These are phyloP conservation scores for Chloroceryle aenea DNA, from an alignment of 2,113 vertebrate genomes.

Conservation along the genomic window DNA sequence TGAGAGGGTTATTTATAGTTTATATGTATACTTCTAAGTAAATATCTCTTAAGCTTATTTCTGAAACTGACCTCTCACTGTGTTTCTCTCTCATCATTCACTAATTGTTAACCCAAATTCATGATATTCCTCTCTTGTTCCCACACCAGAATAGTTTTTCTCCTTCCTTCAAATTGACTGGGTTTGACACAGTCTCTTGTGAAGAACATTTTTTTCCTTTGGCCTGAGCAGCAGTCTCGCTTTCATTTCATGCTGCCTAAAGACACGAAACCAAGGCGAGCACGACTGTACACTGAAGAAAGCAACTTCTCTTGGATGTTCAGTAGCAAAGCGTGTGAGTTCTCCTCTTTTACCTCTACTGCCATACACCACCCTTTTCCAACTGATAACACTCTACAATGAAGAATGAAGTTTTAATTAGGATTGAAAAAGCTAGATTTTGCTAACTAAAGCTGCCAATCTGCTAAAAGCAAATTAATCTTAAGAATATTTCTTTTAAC, in stretches of 20 bases:
- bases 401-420: not conserved
- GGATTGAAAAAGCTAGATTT: not conserved
- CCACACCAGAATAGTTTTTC: not conserved
- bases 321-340: not conserved
- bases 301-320: not conserved
- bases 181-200: not conserved
- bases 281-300: not conserved
- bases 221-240: not conserved
- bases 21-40: not conserved
- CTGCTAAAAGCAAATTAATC: not conserved
- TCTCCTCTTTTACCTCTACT: not conserved
- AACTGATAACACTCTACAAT: not conserved
- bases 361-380: not conserved
- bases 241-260: not conserved
- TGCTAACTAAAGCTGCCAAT: not conserved
- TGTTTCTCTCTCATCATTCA: not conserved
- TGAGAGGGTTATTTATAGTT: not conserved
- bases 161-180: not conserved
- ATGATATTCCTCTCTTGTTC: not conserved
- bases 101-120: not conserved
- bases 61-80: not conserved
- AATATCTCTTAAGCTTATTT: not conserved
- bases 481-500: not conserved
- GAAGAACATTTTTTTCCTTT: not conserved
- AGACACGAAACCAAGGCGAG: not conserved